Evolutionary conservation across 2,113 vertebrate species (phyloP).

Genomic region (Arothron firmamentum): DNA sequence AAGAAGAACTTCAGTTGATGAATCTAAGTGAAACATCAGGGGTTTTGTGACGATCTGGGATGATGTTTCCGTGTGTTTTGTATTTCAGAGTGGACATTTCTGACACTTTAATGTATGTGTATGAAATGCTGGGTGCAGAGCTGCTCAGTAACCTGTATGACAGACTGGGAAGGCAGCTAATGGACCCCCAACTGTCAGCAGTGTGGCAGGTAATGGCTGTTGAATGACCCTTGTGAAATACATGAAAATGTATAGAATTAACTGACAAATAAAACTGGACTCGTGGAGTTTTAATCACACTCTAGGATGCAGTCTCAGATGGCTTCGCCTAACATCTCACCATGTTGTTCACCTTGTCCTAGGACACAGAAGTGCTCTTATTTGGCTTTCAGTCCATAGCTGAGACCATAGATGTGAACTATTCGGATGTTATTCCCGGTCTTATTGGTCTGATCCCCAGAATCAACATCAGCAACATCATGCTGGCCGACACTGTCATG

Average conservation of each 20-base stretch:
- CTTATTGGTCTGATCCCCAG: slow-evolving; percentile 94
- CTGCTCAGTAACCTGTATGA: slow-evolving; percentile 95
- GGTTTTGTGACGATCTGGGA: too few relatives aligned
- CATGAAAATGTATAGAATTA: neutral
- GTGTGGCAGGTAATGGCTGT: slow-evolving; percentile 86
- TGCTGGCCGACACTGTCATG: slow-evolving; percentile 96
- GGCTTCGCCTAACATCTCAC: neutral
- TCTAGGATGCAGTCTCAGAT: too few relatives aligned
- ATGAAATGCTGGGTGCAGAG: slow-evolving; percentile 94
- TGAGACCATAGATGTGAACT: slow-evolving; percentile 94
- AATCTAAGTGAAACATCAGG: too few relatives aligned
- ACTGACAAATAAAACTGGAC: neutral
- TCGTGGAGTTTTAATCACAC: too few relatives aligned
- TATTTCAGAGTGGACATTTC: slow-evolving; percentile 91
- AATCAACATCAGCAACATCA: slow-evolving; percentile 92
- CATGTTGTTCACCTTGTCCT: neutral
- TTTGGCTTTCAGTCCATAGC: slow-evolving; percentile 99
- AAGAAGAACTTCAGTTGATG: too few relatives aligned
- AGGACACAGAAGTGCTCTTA: slow-evolving; percentile 93
- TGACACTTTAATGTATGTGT: slow-evolving; percentile 96
- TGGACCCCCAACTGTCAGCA: slow-evolving; percentile 81
- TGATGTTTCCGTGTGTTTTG: neutral
- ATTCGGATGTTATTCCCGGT: slow-evolving; percentile 95
- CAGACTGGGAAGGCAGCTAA: slow-evolving; percentile 87
- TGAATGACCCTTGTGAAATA: neutral